phyloP scores from a whole-genome alignment of 1,140 invertebrate genomes.

The Orchesella cincta region DNA sequence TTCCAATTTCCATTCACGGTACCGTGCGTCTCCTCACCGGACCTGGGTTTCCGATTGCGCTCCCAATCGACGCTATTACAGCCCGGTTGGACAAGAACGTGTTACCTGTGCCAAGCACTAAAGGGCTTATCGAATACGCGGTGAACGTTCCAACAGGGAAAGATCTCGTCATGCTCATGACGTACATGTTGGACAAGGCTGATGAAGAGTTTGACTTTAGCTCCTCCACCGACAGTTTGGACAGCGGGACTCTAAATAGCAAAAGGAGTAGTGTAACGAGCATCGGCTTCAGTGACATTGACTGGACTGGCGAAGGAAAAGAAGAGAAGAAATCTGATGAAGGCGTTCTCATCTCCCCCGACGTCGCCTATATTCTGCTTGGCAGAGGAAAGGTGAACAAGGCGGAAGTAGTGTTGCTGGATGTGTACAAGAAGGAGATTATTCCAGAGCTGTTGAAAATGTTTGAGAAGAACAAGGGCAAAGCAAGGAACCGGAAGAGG shows the following conservation, averaged over 20 bases:
- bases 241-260: not conserved
- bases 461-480: not conserved
- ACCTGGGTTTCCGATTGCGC: slow-evolving; percentile 14
- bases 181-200: slow-evolving; percentile 21
- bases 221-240: slow-evolving; percentile 6
- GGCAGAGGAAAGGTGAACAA: slow-evolving; percentile 23
- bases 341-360: not conserved
- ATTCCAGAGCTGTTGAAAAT: slow-evolving; percentile 1
- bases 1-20: not conserved
- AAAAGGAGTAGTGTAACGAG: not conserved
- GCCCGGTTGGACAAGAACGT: not conserved
- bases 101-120: slow-evolving; percentile 8
- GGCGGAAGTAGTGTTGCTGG: not conserved
- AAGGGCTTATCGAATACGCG: slow-evolving; percentile 19
- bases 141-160: slow-evolving; percentile 26
- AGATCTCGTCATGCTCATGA: slow-evolving; percentile 15
- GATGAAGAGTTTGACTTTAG: slow-evolving; percentile 11
- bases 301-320: not conserved
- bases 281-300: slow-evolving; percentile 6
- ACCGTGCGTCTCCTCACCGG: slow-evolving; percentile 5
- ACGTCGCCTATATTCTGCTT: slow-evolving; percentile 16
- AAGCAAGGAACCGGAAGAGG: not conserved
- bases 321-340: not conserved
- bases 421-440: slow-evolving; percentile 22
- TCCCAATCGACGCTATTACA: slow-evolving; percentile 4